Base-by-base conservation (phyloP, 2,888 invertebrate genomes). In the Epsilonema sp. region DNA sequence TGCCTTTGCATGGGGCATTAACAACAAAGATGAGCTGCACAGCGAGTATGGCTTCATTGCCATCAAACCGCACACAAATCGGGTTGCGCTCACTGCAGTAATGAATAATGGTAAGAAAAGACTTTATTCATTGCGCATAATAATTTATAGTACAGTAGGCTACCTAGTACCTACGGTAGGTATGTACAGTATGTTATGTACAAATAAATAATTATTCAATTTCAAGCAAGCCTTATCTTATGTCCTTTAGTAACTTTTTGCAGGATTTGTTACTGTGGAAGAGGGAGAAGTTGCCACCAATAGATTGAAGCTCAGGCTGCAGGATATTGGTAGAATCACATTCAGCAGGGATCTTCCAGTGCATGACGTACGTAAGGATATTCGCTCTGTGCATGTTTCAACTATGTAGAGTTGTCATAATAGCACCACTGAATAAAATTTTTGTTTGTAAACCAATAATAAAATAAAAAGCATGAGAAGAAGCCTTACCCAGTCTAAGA, bases 281-380 rank as follows among this genome's bases (percentile, higher is more conserved):
- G 63, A 63, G 42, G 63, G 63, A 4, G 54, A 54, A 1, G 55
- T 57, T 2, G 43, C 47, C 26, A 54, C 54, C 25, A 54, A 54
- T 31, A 56, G 53, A 16, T 56, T 63, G 41, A 47, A 51, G 19
- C 59, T 63, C 45, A 48, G 54, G 23, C 49, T 63, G 19, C 54
- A 56, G n/a, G 62, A 63, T 48, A 60, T 63, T 43, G 61, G 62
- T 19, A 46, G 63, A 21, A 63, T 63, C 48, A 58, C 57, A 48
- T 63, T 64, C 53, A 56, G 56, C 37, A 49, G 63, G n/a, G 63
- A 63, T 55, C 48, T 63, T 40, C 63, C 63, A 4, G 63, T 63
- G 42, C 59, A 60, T 49, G 60, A 61, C 46, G 62, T 62, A 23
- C 49, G 58, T 55, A 42, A n/a, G 19, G 2, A 19, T n/a, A n/a